These are phyloP conservation scores for Apus apus DNA, from an alignment of 2,113 vertebrate species.

Conservation along the genomic window DNA sequence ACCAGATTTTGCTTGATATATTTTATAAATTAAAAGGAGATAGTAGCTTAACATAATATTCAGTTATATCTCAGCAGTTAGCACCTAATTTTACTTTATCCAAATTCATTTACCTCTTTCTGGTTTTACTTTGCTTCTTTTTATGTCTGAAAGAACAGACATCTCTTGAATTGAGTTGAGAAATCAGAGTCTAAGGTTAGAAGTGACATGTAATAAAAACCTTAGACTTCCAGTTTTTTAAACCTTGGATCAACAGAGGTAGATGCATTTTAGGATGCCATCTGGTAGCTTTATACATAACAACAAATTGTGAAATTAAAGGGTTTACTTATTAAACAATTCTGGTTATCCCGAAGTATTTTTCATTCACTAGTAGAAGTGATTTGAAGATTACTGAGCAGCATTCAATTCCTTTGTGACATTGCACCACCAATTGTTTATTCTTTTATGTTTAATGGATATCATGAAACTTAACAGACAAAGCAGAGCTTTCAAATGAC, in stretches of 20 bases:
- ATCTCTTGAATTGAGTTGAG: neutral
- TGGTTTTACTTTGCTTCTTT: neutral
- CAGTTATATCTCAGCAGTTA: neutral
- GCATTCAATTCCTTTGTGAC: neutral
- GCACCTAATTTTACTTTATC: neutral
- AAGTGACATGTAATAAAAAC: neutral
- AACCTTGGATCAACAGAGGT: neutral
- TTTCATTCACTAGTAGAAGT: neutral
- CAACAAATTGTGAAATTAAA: neutral
- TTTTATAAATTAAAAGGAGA: neutral
- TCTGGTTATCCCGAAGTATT: neutral
- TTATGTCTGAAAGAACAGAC: slow-evolving; percentile 2
- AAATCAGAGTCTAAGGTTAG: slow-evolving; percentile 36
- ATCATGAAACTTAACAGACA: neutral
- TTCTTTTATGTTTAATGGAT: neutral
- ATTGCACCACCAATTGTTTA: neutral
- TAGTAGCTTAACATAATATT: neutral
- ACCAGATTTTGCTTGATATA: neutral
- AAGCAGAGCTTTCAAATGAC: neutral
- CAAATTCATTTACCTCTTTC: neutral
- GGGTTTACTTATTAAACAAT: neutral
- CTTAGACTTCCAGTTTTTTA: neutral
- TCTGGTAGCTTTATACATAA: slow-evolving; percentile 40
- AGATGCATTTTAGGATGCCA: slow-evolving; percentile 42
- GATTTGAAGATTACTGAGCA: neutral